phyloP scores from a whole-genome alignment of 2,113 vertebrate genomes.

The Corythornis vintsioides region DNA sequence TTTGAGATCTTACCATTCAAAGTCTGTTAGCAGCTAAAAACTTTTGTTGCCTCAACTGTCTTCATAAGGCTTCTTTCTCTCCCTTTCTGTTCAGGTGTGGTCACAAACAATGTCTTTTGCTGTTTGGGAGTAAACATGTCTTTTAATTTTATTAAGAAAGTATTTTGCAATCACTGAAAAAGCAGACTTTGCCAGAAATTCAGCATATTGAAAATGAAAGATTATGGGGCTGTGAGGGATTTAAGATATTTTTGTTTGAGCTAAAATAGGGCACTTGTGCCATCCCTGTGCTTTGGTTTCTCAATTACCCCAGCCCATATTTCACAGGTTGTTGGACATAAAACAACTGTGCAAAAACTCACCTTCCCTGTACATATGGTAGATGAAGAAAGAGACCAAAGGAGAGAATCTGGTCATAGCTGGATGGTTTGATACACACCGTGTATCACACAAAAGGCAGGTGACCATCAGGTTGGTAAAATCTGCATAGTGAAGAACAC shows the following conservation, averaged over 20 bases:
- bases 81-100: neutral
- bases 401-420: neutral
- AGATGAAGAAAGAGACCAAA: rapidly evolving
- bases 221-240: neutral
- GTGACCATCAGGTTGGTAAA: neutral
- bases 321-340: neutral
- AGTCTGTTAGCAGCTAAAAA: neutral
- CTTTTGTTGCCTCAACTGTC: neutral
- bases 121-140: neutral
- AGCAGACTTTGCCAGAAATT: neutral
- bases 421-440: neutral
- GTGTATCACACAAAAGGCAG: neutral
- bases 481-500: neutral
- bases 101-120: neutral
- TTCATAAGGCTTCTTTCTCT: neutral
- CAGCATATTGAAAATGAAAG: neutral
- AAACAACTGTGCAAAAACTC: neutral
- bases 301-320: neutral
- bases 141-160: neutral
- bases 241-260: neutral
- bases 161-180: neutral
- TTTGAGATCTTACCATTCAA: neutral
- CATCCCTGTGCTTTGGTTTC: neutral
- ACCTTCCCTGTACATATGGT: neutral
- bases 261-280: neutral